A percentile compares a stretch with the other conserved stretches of the same genome.
Conservation (phyloP, 2,888 invertebrate genomes). For the Pachydiplax longipennis region DNA sequence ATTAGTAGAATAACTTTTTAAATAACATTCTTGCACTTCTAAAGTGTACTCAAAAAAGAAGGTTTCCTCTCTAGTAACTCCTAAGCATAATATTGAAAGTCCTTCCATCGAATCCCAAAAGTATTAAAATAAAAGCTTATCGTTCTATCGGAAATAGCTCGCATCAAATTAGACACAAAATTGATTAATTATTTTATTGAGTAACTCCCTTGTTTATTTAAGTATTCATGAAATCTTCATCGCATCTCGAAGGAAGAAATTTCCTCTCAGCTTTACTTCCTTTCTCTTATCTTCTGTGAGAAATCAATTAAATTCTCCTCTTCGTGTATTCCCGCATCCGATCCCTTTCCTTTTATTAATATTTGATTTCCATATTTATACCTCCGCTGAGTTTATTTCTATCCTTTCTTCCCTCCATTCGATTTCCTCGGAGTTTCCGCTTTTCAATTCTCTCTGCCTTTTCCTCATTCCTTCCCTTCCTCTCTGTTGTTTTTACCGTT, state of each 20-base stretch:
- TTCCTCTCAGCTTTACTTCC: not conserved
- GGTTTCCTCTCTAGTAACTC: too few species aligned
- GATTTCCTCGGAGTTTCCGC: not conserved
- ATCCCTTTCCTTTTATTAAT: not conserved
- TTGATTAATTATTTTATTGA: not conserved
- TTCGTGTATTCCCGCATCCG: not conserved
- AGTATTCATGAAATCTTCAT: not conserved
- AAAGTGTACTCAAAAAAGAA: too few species aligned
- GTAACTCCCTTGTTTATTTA: not conserved
- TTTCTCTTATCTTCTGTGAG: not conserved
- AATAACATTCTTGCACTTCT: too few species aligned
- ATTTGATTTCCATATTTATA: not conserved
- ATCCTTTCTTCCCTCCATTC: not conserved
- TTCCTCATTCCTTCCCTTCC: not conserved
- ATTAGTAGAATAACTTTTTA: too few species aligned
- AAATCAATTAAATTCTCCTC: not conserved
- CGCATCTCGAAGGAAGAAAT: not conserved
- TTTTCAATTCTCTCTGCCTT: not conserved
- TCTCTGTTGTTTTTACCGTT: not conserved
- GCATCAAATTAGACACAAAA: not conserved
- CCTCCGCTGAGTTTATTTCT: not conserved
- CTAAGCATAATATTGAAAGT: too few species aligned
- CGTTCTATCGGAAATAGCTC: too few species aligned
- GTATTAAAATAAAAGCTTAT: too few species aligned
- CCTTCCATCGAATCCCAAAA: too few species aligned